phyloP scores from a whole-genome alignment of 1,140 invertebrate genomes.

The Mactra quadrangularis region DNA sequence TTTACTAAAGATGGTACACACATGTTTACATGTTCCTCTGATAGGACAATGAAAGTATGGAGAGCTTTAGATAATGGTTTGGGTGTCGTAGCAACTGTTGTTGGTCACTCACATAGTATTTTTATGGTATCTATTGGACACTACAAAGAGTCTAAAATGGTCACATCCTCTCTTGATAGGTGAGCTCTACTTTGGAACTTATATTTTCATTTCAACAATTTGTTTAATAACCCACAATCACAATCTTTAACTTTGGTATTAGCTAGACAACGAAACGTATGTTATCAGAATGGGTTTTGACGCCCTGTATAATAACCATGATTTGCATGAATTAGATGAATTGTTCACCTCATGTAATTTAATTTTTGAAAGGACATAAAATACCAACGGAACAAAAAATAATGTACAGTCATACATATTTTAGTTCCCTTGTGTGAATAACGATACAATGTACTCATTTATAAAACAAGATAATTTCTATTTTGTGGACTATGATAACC shows the following conservation, averaged over 20 bases:
- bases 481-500: too few relatives aligned
- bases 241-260: neutral
- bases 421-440: too few relatives aligned
- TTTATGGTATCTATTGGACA: constrained; percentile 28
- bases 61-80: neutral
- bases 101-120: constrained; percentile 48
- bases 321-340: too few relatives aligned
- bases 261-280: neutral
- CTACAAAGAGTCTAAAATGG: constrained; percentile 1
- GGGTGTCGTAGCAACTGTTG: constrained; percentile 32
- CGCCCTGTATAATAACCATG: too few relatives aligned
- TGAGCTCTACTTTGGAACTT: neutral
- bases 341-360: too few relatives aligned
- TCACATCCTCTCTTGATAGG: constrained; percentile 53
- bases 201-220: neutral
- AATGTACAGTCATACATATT: too few relatives aligned
- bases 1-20: constrained; percentile 29
- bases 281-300: neutral
- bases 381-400: too few relatives aligned
- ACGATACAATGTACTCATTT: too few relatives aligned
- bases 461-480: too few relatives aligned
- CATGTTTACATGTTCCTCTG: constrained; percentile 58
- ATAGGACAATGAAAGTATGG: constrained; percentile 56
- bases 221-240: neutral
- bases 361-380: too few relatives aligned